Percentiles rank a stretch among this genome's conserved stretches.
phyloP scores from a whole-genome alignment of 2,797 vertebrate species.

The Oreonectes daqikongensis region DNA sequence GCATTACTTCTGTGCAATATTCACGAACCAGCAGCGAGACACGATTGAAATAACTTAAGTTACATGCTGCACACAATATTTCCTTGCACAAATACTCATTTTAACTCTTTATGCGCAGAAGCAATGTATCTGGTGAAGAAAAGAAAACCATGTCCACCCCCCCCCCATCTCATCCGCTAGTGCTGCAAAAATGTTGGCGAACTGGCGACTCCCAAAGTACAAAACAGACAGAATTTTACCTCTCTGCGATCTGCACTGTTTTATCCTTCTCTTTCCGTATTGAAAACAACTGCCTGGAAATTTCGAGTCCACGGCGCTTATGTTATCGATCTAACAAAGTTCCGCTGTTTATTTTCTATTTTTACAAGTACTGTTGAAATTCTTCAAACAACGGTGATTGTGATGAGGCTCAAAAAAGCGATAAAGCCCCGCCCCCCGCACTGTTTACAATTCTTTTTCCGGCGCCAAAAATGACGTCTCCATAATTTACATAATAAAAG shows the following conservation, averaged over 20 bases:
- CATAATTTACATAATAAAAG: conserved; percentile 28
- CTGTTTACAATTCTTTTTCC: conserved; percentile 58
- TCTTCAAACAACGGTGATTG: conserved; percentile 61
- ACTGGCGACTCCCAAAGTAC: conserved; percentile 42
- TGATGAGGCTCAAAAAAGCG: conserved; percentile 45
- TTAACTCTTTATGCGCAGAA: neutral
- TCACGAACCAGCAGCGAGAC: neutral
- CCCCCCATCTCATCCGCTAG: conserved; percentile 7
- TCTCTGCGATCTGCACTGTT: conserved; percentile 7
- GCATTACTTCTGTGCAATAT: conserved; percentile 3
- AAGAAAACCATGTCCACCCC: neutral
- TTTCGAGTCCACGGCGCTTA: neutral
- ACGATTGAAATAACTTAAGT: neutral
- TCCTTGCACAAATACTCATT: neutral
- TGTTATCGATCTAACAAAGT: conserved; percentile 24
- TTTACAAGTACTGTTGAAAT: conserved; percentile 38
- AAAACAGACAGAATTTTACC: conserved; percentile 41
- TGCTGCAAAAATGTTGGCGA: conserved; percentile 23
- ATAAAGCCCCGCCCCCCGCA: conserved; percentile 69
- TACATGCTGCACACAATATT: neutral
- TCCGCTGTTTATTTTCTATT: conserved; percentile 9
- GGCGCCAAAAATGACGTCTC: conserved; percentile 55
- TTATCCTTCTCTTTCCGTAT: neutral
- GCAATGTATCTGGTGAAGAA: neutral
- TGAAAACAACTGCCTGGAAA: neutral